Evolutionary conservation across 2,888 invertebrate genomes (phyloP).

Genomic region (Pyrrhosoma nymphula): DNA sequence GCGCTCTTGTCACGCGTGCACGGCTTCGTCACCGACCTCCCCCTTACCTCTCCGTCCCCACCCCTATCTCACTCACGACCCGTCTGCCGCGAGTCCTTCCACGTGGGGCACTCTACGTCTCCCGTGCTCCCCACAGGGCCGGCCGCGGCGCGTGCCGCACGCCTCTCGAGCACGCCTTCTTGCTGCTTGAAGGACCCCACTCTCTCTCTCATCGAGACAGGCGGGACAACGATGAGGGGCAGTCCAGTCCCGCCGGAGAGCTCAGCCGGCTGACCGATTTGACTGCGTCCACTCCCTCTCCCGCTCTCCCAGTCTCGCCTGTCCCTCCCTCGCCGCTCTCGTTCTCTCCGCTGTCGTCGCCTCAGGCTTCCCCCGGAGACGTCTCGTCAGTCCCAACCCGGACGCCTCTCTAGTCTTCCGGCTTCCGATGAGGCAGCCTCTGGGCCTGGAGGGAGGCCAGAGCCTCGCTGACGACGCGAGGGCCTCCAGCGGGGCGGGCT

Average conservation of each 20-base stretch:
- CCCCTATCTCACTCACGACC: background rate
- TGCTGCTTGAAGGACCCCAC: background rate
- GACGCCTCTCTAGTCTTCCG: background rate
- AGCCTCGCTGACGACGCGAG: background rate
- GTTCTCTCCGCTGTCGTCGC: background rate
- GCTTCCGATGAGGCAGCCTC: conserved; percentile 4
- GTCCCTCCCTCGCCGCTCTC: background rate
- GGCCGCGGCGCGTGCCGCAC: background rate
- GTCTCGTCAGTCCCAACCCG: background rate
- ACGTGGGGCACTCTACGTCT: background rate
- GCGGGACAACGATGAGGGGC: background rate
- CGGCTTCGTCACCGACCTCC: background rate
- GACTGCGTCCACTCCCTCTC: background rate
- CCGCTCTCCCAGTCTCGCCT: background rate
- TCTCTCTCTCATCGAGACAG: background rate
- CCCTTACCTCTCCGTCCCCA: background rate
- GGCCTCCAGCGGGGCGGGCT: background rate
- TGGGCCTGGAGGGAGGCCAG: background rate
- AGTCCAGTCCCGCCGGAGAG: background rate
- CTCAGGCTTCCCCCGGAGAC: background rate
- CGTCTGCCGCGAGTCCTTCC: background rate
- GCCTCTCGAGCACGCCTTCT: background rate
- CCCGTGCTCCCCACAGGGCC: background rate
- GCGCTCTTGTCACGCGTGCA: background rate
- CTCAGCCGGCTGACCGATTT: background rate